A percentile compares a stretch with the other conserved stretches of the same genome.
phyloP scores from a whole-genome alignment of 2,888 invertebrate species.

The Drosophila quinaria region DNA sequence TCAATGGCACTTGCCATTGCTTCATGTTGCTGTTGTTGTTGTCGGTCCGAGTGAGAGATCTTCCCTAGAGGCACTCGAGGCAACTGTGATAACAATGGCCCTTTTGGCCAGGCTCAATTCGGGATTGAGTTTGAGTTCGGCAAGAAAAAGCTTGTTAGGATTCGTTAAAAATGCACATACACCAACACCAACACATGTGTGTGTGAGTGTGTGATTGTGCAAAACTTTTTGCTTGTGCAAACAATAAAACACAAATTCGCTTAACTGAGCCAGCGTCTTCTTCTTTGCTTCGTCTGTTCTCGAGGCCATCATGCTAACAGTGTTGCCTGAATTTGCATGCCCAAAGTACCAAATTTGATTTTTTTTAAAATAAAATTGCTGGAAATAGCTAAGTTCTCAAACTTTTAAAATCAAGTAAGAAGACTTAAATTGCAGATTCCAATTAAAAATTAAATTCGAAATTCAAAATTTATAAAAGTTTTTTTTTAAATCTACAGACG shows the following conservation, averaged over 20 bases:
- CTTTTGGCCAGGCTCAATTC: constrained; percentile 51
- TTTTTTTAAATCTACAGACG: no score
- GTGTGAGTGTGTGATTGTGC: constrained; percentile 47
- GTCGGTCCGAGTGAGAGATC: constrained; percentile 34
- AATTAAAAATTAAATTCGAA: no score
- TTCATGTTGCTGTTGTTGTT: not conserved
- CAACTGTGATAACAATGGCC: constrained; percentile 77
- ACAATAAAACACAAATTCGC: constrained; percentile 83
- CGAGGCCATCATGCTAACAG: constrained; percentile 34
- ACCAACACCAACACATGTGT: constrained; percentile 21
- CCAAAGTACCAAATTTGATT: not conserved
- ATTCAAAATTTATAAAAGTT: no score
- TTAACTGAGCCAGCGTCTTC: constrained; percentile 62
- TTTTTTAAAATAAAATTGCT: no score
- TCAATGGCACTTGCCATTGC: constrained; percentile 72
- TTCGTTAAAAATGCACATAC: constrained; percentile 75
- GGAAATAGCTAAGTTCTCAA: no score
- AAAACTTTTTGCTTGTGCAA: constrained; percentile 79
- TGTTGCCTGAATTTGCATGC: not conserved
- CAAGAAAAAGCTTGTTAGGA: constrained; percentile 78
- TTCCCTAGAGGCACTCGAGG: constrained; percentile 46
- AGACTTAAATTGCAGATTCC: no score
- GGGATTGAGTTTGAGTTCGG: constrained; percentile 21
- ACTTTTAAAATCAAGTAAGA: no score
- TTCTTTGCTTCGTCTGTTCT: constrained; percentile 49